Percentiles rank a stretch among this genome's conserved stretches.
phyloP scores from a whole-genome alignment of 2,113 vertebrate species.

The Indicator indicator region DNA sequence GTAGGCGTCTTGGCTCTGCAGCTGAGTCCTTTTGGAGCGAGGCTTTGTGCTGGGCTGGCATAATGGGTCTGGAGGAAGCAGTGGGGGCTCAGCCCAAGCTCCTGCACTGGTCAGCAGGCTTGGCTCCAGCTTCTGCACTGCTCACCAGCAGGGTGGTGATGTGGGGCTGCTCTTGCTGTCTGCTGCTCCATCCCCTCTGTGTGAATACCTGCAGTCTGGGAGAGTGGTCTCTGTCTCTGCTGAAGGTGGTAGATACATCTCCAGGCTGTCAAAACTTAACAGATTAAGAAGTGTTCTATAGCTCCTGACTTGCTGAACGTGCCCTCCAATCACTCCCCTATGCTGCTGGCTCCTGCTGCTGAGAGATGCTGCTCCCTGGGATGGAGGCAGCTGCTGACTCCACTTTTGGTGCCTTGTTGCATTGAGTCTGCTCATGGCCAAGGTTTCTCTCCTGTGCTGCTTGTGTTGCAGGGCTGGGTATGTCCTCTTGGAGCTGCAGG shows the following conservation, averaged over 20 bases:
- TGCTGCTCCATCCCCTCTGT: background rate
- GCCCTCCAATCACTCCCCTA: fast-evolving
- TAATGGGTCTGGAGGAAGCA: background rate
- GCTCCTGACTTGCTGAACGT: background rate
- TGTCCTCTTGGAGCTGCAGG: background rate
- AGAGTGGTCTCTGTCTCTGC: background rate
- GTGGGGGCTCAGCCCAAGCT: background rate
- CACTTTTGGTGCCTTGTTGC: fast-evolving
- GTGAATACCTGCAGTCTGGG: fast-evolving
- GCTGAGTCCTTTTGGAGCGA: fast-evolving
- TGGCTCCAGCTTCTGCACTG: background rate
- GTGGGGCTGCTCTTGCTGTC: background rate
- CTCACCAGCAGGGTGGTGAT: background rate
- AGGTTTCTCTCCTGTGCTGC: background rate
- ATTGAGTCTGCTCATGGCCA: background rate
- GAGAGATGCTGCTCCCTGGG: background rate
- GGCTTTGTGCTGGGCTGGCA: background rate
- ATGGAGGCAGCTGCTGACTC: background rate
- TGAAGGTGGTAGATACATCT: fast-evolving
- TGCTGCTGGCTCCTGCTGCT: fast-evolving
- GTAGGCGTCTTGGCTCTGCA: background rate
- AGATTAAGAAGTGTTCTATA: fast-evolving
- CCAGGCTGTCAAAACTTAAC: fast-evolving
- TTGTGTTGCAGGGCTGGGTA: background rate
- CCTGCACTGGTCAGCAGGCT: background rate